These are phyloP conservation scores for Lophotriccus pileatus DNA, from an alignment of 2,797 vertebrate species.

Conservation along the genomic window DNA sequence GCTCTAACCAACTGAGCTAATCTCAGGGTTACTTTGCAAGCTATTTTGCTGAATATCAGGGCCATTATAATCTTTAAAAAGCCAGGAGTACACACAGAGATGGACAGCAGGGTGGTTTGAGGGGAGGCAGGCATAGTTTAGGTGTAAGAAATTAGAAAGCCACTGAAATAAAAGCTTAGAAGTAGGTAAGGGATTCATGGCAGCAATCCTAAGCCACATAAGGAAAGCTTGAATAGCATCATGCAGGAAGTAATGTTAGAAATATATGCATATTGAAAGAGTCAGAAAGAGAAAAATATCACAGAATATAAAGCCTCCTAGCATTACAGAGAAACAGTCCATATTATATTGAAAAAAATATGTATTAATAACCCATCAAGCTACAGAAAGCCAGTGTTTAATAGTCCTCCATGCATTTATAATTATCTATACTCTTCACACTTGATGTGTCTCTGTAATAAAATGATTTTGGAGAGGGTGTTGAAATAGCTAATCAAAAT, in stretches of 20 bases:
- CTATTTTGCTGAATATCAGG: background rate
- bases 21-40: background rate
- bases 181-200: background rate
- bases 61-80: background rate
- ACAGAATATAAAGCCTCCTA: background rate
- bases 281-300: background rate
- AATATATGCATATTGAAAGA: background rate
- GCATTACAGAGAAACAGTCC: background rate
- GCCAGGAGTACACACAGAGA: background rate
- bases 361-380: background rate
- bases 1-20: background rate
- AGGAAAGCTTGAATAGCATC: background rate
- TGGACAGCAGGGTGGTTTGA: background rate
- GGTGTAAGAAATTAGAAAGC: background rate
- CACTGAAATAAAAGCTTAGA: background rate
- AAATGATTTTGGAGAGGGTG: background rate
- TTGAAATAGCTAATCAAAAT: background rate
- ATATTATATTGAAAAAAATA: background rate
- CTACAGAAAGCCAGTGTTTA: background rate
- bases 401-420: background rate
- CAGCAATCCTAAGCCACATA: background rate
- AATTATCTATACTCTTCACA: background rate
- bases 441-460: background rate
- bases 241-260: background rate
- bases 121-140: background rate